Evolutionary conservation across 1,140 invertebrate species (phyloP).

Genomic region (Saccostrea cuccullata): DNA sequence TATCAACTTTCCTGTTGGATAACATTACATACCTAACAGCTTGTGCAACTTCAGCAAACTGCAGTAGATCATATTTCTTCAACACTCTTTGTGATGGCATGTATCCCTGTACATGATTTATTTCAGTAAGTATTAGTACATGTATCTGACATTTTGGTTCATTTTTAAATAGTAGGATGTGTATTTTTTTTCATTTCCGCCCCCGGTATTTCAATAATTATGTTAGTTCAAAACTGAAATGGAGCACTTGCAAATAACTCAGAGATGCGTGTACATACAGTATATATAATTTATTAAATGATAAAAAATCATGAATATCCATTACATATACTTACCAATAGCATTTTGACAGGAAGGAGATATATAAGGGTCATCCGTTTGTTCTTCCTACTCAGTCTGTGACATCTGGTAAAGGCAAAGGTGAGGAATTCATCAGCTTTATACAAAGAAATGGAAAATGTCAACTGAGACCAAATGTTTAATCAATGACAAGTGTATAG

Average conservation of each 20-base stretch:
- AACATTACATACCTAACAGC: slow-evolving; percentile 88
- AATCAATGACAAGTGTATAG: background rate
- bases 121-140: background rate
- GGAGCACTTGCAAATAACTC: too few relatives aligned
- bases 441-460: slow-evolving; percentile 25
- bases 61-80: slow-evolving; percentile 92
- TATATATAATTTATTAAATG: too few relatives aligned
- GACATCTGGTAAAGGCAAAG: slow-evolving; percentile 95
- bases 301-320: too few relatives aligned
- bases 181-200: too few relatives aligned
- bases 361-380: slow-evolving; percentile 97
- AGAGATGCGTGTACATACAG: too few relatives aligned
- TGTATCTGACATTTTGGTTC: too few relatives aligned
- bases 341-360: slow-evolving; percentile 97
- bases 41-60: slow-evolving; percentile 93
- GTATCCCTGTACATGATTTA: slow-evolving; percentile 82
- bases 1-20: too few relatives aligned
- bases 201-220: too few relatives aligned
- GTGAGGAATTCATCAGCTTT: slow-evolving; percentile 93
- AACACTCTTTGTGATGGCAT: slow-evolving; percentile 90
- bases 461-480: background rate
- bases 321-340: slow-evolving; percentile 82
- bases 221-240: too few relatives aligned
- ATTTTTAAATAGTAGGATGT: too few relatives aligned
- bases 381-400: slow-evolving; percentile 89